phyloP scores from a whole-genome alignment of 2,797 vertebrate species.

The Lophotriccus pileatus region DNA sequence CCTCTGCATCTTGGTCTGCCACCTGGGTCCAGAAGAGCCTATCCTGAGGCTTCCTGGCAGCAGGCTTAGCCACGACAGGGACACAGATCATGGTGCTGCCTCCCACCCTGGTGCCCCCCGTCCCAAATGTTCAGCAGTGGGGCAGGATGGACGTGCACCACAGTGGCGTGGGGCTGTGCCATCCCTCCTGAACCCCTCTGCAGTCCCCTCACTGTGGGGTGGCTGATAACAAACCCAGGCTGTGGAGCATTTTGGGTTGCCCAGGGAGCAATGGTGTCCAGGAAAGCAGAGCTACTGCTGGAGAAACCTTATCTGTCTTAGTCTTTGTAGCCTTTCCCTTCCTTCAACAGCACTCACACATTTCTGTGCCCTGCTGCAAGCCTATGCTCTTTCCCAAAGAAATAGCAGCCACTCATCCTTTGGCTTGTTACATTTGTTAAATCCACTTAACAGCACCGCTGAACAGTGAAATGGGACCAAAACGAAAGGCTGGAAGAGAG shows the following conservation, averaged over 20 bases:
- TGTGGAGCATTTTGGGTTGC: background rate
- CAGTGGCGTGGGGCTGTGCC: fast-evolving
- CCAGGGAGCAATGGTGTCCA: fast-evolving
- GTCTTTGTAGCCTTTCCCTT: background rate
- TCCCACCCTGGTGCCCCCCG: fast-evolving
- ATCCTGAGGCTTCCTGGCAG: background rate
- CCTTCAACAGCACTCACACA: background rate
- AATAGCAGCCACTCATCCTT: background rate
- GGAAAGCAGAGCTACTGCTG: background rate
- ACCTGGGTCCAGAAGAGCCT: background rate
- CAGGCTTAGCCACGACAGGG: background rate
- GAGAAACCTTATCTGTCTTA: background rate
- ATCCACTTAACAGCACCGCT: background rate
- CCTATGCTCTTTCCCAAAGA: background rate
- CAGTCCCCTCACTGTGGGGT: fast-evolving
- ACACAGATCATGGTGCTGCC: fast-evolving
- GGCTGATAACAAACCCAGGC: fast-evolving
- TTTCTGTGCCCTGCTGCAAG: background rate
- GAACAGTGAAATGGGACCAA: background rate
- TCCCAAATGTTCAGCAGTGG: too few relatives aligned
- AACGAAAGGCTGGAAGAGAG: background rate
- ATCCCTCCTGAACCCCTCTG: background rate
- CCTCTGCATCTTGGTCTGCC: background rate
- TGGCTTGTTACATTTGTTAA: background rate
- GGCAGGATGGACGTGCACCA: fast-evolving